These are phyloP conservation scores for Drosophila quasianomalipes DNA, from an alignment of 2,888 invertebrate species.

Conservation along the genomic window DNA sequence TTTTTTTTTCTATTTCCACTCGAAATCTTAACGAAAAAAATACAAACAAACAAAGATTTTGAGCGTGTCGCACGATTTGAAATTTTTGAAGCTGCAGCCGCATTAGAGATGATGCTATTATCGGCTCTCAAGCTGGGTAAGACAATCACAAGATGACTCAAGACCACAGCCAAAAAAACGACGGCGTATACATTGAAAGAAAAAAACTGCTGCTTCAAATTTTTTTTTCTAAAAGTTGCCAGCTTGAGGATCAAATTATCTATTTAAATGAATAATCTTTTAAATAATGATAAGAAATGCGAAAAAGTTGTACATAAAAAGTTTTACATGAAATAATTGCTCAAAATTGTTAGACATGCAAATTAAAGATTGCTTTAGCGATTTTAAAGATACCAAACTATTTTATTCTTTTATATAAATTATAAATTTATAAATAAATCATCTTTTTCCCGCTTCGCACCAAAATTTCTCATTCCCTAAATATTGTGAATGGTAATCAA, in stretches of 20 bases:
- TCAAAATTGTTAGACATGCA: neutral
- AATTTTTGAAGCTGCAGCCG: conserved; percentile 24
- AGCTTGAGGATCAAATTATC: neutral
- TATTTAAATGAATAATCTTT: neutral
- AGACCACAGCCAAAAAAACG: conserved; percentile 10
- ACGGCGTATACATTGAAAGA: neutral
- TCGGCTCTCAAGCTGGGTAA: conserved; percentile 85
- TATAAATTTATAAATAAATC: neutral
- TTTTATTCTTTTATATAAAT: too few species aligned
- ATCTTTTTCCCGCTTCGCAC: neutral
- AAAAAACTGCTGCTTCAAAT: neutral
- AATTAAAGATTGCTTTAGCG: neutral
- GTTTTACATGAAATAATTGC: neutral
- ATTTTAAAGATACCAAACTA: neutral
- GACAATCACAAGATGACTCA: conserved; percentile 33
- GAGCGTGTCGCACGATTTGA: conserved; percentile 28
- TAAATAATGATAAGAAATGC: neutral
- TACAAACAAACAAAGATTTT: conserved; percentile 8
- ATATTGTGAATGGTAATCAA: neutral
- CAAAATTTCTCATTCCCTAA: neutral
- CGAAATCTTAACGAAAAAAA: conserved; percentile 2
- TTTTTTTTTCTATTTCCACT: conserved; percentile 1
- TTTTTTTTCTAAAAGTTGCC: neutral
- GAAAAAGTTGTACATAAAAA: neutral
- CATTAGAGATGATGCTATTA: conserved; percentile 84